A percentile compares a stretch with the other conserved stretches of the same genome.
These are phyloP conservation scores for Charadrius vociferus DNA, from an alignment of 2,113 vertebrate species.

Conservation along the genomic window DNA sequence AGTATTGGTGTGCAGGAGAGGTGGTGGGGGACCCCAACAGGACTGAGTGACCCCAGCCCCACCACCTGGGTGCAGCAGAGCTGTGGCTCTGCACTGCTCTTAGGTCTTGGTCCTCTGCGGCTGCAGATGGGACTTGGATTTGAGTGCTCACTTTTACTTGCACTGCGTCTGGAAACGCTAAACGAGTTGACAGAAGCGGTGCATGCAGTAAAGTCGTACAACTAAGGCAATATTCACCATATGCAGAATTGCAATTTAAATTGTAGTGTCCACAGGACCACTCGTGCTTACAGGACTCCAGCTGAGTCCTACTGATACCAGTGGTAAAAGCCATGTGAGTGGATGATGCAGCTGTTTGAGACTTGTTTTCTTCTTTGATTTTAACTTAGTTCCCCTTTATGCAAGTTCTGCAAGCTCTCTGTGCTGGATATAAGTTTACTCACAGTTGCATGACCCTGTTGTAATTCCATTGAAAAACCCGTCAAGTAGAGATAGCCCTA, in stretches of 20 bases:
- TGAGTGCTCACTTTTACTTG: not conserved
- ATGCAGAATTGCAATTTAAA: not conserved
- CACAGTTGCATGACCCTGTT: not conserved
- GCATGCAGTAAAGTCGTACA: not conserved
- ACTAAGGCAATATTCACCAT: not conserved
- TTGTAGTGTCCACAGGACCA: not conserved
- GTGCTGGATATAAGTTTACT: not conserved
- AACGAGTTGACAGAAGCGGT: fast-evolving
- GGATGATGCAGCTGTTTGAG: not conserved
- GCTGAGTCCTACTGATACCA: not conserved
- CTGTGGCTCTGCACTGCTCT: not conserved
- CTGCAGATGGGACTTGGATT: not conserved
- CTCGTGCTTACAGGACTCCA: not conserved
- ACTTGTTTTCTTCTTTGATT: not conserved
- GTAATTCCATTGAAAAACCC: not conserved
- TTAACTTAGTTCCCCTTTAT: not conserved
- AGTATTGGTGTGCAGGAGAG: not conserved
- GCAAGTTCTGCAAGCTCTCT: not conserved
- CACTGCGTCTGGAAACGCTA: not conserved
- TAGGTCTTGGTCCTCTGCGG: not conserved
- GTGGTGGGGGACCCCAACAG: not conserved
- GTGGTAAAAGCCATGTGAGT: not conserved
- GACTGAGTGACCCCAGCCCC: not conserved
- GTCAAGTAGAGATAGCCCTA: not conserved
- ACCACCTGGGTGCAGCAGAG: fast-evolving